Conservation (phyloP, 37 sponge, comb jelly and placozoan species). For the Halisarca cf. caerulea region DNA sequence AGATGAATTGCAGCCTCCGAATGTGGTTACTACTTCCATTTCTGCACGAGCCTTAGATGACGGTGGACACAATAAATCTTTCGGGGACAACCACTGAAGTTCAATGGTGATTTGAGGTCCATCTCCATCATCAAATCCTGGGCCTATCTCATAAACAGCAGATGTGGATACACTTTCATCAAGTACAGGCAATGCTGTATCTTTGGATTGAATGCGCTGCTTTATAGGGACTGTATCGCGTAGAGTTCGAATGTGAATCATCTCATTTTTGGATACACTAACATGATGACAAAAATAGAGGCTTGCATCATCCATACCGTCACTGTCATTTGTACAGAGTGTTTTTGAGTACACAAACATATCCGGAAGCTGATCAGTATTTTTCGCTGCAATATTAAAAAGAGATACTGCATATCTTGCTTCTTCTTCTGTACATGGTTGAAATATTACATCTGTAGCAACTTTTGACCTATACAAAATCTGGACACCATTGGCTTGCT, state of each 20-base stretch:
- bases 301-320: neutral
- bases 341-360: slow-evolving; percentile 26
- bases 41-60: slow-evolving; percentile 41
- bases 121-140: slow-evolving; percentile 3
- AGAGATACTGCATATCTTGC: slow-evolving; percentile 54
- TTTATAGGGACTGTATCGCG: neutral
- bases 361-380: slow-evolving; percentile 2
- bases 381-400: slow-evolving; percentile 2
- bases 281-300: neutral
- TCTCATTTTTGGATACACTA: too few relatives aligned
- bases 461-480: neutral
- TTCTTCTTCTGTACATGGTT: slow-evolving; percentile 37
- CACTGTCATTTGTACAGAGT: neutral
- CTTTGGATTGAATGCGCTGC: neutral
- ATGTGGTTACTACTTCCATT: slow-evolving; percentile 40
- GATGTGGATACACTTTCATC: neutral
- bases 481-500: neutral
- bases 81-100: slow-evolving; percentile 42
- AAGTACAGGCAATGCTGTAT: neutral
- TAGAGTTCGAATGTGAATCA: neutral
- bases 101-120: slow-evolving; percentile 23
- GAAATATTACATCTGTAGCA: neutral
- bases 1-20: slow-evolving; percentile 44
- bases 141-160: slow-evolving; percentile 11
- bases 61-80: slow-evolving; percentile 32